Percentiles rank a stretch among this genome's conserved stretches.
Conservation (phyloP, 2,113 vertebrate genomes). For the Sisor rabdophorus region DNA sequence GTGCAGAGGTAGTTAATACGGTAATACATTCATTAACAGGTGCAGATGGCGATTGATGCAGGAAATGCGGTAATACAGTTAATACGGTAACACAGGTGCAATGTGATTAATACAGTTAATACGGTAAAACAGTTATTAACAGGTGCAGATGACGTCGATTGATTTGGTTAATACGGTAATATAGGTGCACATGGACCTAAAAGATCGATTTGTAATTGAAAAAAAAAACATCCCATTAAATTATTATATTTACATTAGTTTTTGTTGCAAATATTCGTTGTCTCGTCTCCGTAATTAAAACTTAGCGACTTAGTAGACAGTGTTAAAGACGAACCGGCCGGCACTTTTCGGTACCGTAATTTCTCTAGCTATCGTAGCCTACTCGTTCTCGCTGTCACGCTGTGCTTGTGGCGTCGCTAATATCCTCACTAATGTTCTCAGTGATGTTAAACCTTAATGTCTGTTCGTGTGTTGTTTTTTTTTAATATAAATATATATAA, state of each 20-base stretch:
- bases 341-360: conserved; percentile 86
- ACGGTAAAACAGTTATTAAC: too few relatives aligned
- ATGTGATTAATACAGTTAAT: too few relatives aligned
- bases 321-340: conserved; percentile 86
- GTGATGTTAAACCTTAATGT: conserved; percentile 50
- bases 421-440: conserved; percentile 51
- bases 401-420: conserved; percentile 56
- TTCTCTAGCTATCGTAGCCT: conserved; percentile 51
- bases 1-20: background rate
- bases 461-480: conserved; percentile 54
- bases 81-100: too few relatives aligned
- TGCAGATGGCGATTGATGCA: too few relatives aligned
- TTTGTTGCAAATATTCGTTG: background rate
- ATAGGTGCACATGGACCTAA: conserved; percentile 9
- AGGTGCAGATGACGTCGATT: too few relatives aligned
- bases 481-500: conserved; percentile 17
- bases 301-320: conserved; percentile 33
- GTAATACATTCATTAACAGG: too few relatives aligned
- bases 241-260: background rate
- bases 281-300: conserved; percentile 52
- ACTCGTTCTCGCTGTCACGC: conserved; percentile 29
- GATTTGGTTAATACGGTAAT: background rate
- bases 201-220: background rate
- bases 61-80: background rate
- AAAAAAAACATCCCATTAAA: conserved; percentile 6